Percentiles rank a stretch among this genome's conserved stretches.
Evolutionary conservation across 2,888 invertebrate species (phyloP).

Genomic region (Thera obeliscata): DNA sequence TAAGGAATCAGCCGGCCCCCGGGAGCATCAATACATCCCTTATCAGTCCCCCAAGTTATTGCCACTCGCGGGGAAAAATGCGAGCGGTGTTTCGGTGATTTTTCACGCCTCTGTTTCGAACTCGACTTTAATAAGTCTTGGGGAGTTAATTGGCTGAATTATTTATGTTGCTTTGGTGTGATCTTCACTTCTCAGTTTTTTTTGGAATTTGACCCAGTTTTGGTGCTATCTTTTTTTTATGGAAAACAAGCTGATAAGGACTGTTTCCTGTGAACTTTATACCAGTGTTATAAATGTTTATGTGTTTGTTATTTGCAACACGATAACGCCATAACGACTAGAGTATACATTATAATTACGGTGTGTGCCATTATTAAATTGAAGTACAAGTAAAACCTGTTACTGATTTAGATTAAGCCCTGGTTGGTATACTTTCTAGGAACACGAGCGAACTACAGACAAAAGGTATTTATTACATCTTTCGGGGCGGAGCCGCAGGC

Average conservation of each 20-base stretch:
- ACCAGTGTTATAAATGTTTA: too few relatives aligned
- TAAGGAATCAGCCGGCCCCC: conserved; percentile 53
- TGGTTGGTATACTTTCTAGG: too few relatives aligned
- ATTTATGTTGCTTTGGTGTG: conserved; percentile 30
- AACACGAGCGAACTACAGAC: too few relatives aligned
- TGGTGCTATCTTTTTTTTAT: background rate
- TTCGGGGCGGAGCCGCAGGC: too few relatives aligned
- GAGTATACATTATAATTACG: too few relatives aligned
- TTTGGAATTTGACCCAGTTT: conserved; percentile 22
- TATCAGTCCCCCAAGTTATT: conserved; percentile 48
- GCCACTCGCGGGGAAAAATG: conserved; percentile 42
- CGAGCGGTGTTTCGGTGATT: conserved; percentile 40
- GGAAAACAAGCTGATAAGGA: background rate
- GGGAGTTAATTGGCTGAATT: conserved; percentile 39
- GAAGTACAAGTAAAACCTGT: too few relatives aligned
- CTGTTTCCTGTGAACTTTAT: background rate
- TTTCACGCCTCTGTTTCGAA: conserved; percentile 42
- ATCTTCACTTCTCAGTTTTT: conserved; percentile 21
- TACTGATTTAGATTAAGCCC: too few relatives aligned
- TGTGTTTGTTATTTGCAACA: too few relatives aligned
- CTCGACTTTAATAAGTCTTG: conserved; percentile 42
- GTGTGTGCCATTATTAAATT: too few relatives aligned
- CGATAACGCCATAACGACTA: too few relatives aligned
- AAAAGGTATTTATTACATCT: too few relatives aligned
- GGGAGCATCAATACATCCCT: conserved; percentile 58